Evolutionary conservation across 1,140 invertebrate species (phyloP).

Genomic region (Nasonia giraulti): DNA sequence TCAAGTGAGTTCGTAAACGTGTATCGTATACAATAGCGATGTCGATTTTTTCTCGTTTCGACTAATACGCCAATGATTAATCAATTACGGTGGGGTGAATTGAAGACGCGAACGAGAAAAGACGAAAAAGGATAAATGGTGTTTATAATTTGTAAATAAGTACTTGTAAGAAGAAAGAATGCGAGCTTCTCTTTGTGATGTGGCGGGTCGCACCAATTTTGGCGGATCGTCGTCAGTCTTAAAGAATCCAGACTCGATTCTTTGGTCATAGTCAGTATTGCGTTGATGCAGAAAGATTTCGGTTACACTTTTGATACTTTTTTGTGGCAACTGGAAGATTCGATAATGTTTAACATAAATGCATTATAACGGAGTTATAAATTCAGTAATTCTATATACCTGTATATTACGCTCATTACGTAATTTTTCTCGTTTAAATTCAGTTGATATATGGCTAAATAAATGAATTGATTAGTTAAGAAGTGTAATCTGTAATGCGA

Average conservation of each 20-base stretch:
- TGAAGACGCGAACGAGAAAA: neutral
- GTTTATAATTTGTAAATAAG: constrained; percentile 57
- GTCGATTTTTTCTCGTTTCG: constrained; percentile 10
- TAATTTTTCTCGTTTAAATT: constrained; percentile 44
- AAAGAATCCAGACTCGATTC: neutral
- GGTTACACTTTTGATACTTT: neutral
- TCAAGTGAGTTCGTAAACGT: constrained; percentile 23
- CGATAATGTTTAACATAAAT: neutral
- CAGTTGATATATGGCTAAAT: constrained; percentile 1
- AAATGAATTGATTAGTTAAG: constrained; percentile 31
- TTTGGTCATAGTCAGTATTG: constrained; percentile 22
- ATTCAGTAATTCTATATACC: neutral
- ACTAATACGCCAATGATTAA: constrained; percentile 15
- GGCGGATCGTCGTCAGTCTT: constrained; percentile 3
- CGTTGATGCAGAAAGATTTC: neutral
- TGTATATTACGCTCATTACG: constrained; percentile 1
- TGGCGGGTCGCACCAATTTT: constrained; percentile 5
- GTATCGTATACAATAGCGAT: constrained; percentile 12
- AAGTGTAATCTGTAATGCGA: constrained; percentile 34
- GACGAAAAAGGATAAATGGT: constrained; percentile 40
- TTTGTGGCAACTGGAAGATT: neutral
- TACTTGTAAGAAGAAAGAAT: constrained; percentile 52
- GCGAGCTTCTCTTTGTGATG: constrained; percentile 26
- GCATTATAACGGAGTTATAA: constrained; percentile 15
- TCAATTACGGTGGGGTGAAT: neutral